Conservation (phyloP, 2,113 vertebrate genomes). For the Sarotherodon lohbergeri region DNA sequence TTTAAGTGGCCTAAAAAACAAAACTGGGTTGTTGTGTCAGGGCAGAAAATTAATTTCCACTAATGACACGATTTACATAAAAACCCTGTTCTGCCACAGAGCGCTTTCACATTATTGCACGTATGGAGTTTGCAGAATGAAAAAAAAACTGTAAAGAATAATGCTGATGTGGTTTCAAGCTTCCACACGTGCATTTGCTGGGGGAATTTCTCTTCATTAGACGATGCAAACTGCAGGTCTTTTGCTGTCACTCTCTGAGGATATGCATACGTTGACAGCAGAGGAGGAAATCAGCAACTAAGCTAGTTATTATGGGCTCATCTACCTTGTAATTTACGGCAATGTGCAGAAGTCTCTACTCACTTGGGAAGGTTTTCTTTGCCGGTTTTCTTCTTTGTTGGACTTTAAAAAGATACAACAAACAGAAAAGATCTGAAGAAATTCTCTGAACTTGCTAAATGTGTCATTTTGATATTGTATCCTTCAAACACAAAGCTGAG, state of each 20-base stretch:
- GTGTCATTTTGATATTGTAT: neutral
- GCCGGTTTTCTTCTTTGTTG: neutral
- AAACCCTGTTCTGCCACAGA: neutral
- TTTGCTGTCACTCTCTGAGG: neutral
- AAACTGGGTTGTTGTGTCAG: slow-evolving; percentile 8
- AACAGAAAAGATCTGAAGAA: neutral
- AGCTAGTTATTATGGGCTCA: neutral
- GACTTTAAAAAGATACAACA: neutral
- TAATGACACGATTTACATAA: slow-evolving; percentile 15
- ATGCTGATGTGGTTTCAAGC: neutral
- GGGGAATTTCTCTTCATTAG: neutral
- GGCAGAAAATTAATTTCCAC: neutral
- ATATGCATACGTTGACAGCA: neutral
- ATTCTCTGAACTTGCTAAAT: neutral
- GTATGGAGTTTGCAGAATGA: neutral
- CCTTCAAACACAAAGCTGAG: neutral
- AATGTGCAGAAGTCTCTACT: neutral
- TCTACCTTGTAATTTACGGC: slow-evolving; percentile 30
- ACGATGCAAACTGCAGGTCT: neutral
- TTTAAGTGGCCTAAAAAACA: slow-evolving; percentile 27
- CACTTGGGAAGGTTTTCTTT: neutral
- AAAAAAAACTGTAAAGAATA: neutral
- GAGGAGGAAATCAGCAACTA: neutral
- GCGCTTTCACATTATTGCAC: neutral
- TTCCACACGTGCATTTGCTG: neutral